Evolutionary conservation across 1,140 invertebrate genomes (phyloP).

Genomic region (Ctenoplectra terminalis): DNA sequence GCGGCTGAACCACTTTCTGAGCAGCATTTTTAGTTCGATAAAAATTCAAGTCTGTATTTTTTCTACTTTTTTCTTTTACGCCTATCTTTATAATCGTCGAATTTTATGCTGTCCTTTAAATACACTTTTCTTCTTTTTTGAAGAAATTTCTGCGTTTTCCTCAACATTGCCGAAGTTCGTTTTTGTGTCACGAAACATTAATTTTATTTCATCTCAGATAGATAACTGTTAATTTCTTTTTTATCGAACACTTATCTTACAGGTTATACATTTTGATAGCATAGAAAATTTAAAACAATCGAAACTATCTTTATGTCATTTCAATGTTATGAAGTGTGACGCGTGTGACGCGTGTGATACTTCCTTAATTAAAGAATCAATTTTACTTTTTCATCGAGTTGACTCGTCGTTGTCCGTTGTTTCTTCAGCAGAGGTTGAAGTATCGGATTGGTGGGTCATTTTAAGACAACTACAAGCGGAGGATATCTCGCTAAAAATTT

Average conservation of each 20-base stretch:
- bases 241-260: not conserved
- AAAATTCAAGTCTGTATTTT: not conserved
- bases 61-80: constrained; percentile 22
- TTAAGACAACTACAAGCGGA: constrained; percentile 18
- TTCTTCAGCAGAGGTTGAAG: constrained; percentile 53
- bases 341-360: not conserved
- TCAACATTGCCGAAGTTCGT: constrained; percentile 31
- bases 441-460: constrained; percentile 20
- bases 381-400: not conserved
- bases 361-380: not conserved
- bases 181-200: not conserved
- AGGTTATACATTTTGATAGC: constrained; percentile 33
- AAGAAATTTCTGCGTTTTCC: not conserved
- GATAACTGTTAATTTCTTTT: not conserved
- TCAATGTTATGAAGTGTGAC: not conserved
- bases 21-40: constrained; percentile 23
- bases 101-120: not conserved
- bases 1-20: not conserved
- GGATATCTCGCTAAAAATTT: constrained; percentile 43
- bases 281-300: constrained; percentile 17
- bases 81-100: not conserved
- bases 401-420: constrained; percentile 57
- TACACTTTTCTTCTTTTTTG: not conserved
- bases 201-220: constrained; percentile 15
- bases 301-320: not conserved